A percentile compares a stretch with the other conserved stretches of the same genome.
These are phyloP conservation scores for Tetramorium bicarinatum DNA, from an alignment of 2,888 invertebrate genomes.

Conservation along the genomic window DNA sequence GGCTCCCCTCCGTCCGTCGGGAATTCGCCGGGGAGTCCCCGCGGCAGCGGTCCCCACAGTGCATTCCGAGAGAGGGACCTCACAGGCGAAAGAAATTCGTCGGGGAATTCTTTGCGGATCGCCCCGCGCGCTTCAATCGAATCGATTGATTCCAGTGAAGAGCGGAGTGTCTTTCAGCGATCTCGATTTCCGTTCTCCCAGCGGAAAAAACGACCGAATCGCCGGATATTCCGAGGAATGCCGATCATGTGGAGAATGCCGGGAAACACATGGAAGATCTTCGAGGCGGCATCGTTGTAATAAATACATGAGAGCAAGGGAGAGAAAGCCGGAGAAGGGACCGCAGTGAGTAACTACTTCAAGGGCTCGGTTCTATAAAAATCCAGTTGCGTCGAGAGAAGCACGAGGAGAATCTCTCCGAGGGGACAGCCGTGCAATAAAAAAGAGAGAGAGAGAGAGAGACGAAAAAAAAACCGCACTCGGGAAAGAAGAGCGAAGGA, in stretches of 20 bases:
- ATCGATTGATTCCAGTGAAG: not conserved
- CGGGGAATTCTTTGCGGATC: not conserved
- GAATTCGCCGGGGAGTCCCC: conserved; percentile 34
- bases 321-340: not conserved
- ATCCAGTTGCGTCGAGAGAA: conserved; percentile 17
- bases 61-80: conserved; percentile 8
- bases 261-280: conserved; percentile 8
- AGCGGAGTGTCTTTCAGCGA: no score
- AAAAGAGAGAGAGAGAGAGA: not conserved
- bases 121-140: not conserved
- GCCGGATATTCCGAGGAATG: conserved; percentile 1
- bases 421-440: not conserved
- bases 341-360: not conserved
- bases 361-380: conserved; percentile 50
- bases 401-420: conserved; percentile 6
- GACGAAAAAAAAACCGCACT: not conserved
- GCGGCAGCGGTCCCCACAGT: conserved; percentile 17
- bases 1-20: conserved; percentile 20
- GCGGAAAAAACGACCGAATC: not conserved
- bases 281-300: not conserved
- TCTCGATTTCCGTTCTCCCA: not conserved
- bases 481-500: not conserved
- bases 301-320: not conserved
- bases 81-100: not conserved
- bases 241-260: not conserved